These are phyloP conservation scores for Antheraea mylitta DNA, from an alignment of 1,140 invertebrate species.

Conservation along the genomic window DNA sequence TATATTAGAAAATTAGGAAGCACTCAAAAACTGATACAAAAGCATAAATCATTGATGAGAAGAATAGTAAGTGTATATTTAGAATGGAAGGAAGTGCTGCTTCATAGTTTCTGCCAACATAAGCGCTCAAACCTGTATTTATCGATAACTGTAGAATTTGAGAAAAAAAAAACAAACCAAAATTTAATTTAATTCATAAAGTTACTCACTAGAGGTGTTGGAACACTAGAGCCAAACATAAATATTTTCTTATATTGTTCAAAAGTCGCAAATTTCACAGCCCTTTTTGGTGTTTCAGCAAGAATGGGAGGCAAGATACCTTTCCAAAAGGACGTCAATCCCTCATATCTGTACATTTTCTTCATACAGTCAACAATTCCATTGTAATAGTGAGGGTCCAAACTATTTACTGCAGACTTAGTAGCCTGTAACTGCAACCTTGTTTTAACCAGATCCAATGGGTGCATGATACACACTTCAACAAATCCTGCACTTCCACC, in stretches of 20 bases:
- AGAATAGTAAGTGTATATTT: too few species aligned
- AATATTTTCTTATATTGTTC: slow-evolving; percentile 95
- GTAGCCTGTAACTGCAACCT: slow-evolving; percentile 66
- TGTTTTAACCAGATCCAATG: slow-evolving; percentile 95
- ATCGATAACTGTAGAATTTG: too few species aligned
- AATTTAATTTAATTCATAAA: slow-evolving; percentile 13
- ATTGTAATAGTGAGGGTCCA: slow-evolving; percentile 84
- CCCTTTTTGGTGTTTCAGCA: slow-evolving; percentile 96
- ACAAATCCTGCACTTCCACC: slow-evolving; percentile 95
- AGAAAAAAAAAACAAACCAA: too few species aligned
- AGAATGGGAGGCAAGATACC: slow-evolving; percentile 95
- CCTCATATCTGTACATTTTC: slow-evolving; percentile 94
- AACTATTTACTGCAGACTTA: slow-evolving; percentile 52
- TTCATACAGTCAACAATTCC: slow-evolving; percentile 92
- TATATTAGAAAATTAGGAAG: too few species aligned
- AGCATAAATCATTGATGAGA: too few species aligned
- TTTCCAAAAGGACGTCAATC: slow-evolving; percentile 91
- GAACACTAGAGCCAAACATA: slow-evolving; percentile 84
- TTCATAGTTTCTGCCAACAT: too few species aligned
- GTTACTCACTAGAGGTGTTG: slow-evolving; percentile 85
- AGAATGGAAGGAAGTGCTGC: too few species aligned
- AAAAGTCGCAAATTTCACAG: slow-evolving; percentile 96
- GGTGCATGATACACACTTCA: slow-evolving; percentile 97
- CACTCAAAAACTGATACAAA: too few species aligned
- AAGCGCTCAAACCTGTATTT: too few species aligned